Conservation (phyloP, 2,113 vertebrate genomes). For the Oncorhynchus tshawytscha region DNA sequence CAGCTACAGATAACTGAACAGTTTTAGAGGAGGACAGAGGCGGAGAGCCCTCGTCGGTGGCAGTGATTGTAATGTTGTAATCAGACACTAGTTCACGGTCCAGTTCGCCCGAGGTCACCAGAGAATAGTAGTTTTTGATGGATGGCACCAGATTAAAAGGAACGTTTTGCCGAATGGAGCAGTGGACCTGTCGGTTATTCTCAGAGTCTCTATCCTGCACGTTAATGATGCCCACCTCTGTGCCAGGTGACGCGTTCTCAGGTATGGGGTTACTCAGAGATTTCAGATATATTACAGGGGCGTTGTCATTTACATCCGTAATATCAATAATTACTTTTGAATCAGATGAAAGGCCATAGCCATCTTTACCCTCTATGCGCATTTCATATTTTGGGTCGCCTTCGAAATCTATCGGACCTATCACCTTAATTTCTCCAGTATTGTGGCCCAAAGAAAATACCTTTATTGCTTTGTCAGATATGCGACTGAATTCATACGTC, state of each 20-base stretch:
- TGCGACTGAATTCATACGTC: conserved; percentile 18
- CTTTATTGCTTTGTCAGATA: conserved; percentile 5
- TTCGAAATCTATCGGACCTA: conserved; percentile 27
- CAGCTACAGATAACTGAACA: conserved; percentile 48
- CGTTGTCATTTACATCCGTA: conserved; percentile 62
- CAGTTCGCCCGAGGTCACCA: conserved; percentile 51
- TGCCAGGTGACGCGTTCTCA: conserved; percentile 25
- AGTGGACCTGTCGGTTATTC: conserved; percentile 50
- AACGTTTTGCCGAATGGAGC: conserved; percentile 47
- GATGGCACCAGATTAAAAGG: conserved; percentile 57
- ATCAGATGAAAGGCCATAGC: conserved; percentile 20
- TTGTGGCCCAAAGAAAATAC: conserved; percentile 26
- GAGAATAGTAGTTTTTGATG: conserved; percentile 61
- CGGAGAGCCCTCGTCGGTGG: conserved; percentile 58
- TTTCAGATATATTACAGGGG: conserved; percentile 48
- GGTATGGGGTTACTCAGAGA: conserved; percentile 27
- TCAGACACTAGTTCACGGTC: conserved; percentile 56
- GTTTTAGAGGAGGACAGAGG: conserved; percentile 52
- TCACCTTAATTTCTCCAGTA: conserved; percentile 63
- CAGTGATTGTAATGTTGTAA: conserved; percentile 62
- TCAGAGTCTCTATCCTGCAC: conserved; percentile 63
- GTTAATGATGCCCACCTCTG: conserved; percentile 63
- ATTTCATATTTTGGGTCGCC: conserved; percentile 35
- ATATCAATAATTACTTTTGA: conserved; percentile 27
- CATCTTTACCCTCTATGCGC: conserved; percentile 35